These are phyloP conservation scores for Tenualosa thibaudeaui DNA, from an alignment of 2,797 vertebrate species.

Conservation along the genomic window DNA sequence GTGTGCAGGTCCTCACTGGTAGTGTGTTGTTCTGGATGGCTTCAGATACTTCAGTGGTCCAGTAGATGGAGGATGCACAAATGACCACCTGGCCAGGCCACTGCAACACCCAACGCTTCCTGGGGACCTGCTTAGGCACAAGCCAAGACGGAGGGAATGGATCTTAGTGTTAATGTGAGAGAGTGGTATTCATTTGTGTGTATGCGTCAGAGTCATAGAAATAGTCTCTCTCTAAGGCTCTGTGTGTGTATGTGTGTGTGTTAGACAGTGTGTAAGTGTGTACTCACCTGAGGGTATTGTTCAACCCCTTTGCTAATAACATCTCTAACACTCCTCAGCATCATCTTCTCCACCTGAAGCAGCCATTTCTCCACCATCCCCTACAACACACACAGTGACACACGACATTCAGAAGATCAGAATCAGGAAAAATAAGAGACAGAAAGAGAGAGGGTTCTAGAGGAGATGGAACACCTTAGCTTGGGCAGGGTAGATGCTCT, in stretches of 20 bases:
- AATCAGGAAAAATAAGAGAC: no score
- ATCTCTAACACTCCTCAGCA: slow-evolving; percentile 82
- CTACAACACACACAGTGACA: slow-evolving; percentile 61
- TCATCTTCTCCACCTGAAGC: slow-evolving; percentile 84
- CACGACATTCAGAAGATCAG: not conserved
- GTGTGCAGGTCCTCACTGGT: slow-evolving; percentile 66
- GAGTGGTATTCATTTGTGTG: not conserved
- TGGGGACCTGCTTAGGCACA: slow-evolving; percentile 73
- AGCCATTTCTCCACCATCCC: slow-evolving; percentile 98
- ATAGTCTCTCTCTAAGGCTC: no score
- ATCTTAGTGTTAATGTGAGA: not conserved
- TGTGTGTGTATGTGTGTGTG: slow-evolving; percentile 22
- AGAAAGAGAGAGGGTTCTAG: not conserved
- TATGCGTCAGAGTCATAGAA: not conserved
- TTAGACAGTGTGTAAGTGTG: slow-evolving; percentile 24
- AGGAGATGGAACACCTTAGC: slow-evolving; percentile 76
- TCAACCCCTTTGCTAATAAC: slow-evolving; percentile 79
- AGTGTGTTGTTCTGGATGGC: slow-evolving; percentile 79
- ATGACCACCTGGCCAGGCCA: slow-evolving; percentile 96
- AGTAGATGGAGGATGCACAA: slow-evolving; percentile 90
- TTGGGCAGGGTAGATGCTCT: slow-evolving; percentile 78
- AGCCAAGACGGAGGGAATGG: not conserved
- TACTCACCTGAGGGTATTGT: slow-evolving; percentile 78
- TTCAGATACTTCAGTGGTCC: slow-evolving; percentile 88
- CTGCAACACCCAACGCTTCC: slow-evolving; percentile 87